phyloP scores from a whole-genome alignment of 2,797 vertebrate species.

The Cuniculus paca region DNA sequence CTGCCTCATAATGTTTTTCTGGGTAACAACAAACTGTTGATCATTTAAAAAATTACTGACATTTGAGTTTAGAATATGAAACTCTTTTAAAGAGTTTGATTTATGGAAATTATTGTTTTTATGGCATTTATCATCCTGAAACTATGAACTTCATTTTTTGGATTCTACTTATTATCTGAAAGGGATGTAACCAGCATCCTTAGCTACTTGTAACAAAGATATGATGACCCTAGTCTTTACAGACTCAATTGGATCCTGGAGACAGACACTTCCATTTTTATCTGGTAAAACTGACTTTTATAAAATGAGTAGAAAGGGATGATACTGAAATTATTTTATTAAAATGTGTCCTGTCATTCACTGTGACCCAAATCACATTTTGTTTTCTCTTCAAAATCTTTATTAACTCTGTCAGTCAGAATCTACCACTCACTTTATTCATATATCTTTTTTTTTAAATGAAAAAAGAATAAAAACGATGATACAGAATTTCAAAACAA shows the following conservation, averaged over 20 bases:
- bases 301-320: background rate
- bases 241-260: background rate
- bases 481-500: background rate
- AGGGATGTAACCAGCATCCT: background rate
- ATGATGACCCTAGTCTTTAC: background rate
- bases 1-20: background rate
- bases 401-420: background rate
- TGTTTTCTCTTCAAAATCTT: background rate
- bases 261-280: slow-evolving; percentile 2
- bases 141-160: background rate
- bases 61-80: slow-evolving; percentile 22
- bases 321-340: background rate
- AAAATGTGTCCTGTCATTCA: background rate
- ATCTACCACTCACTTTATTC: background rate
- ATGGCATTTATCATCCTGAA: background rate
- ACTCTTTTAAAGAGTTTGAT: background rate
- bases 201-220: background rate
- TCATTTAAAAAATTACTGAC: background rate
- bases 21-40: background rate
- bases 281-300: background rate
- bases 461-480: too few species aligned
- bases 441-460: background rate
- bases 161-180: background rate
- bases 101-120: background rate
- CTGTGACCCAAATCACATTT: background rate